phyloP scores from a whole-genome alignment of 2,113 vertebrate genomes.

The Daubentonia madagascariensis region DNA sequence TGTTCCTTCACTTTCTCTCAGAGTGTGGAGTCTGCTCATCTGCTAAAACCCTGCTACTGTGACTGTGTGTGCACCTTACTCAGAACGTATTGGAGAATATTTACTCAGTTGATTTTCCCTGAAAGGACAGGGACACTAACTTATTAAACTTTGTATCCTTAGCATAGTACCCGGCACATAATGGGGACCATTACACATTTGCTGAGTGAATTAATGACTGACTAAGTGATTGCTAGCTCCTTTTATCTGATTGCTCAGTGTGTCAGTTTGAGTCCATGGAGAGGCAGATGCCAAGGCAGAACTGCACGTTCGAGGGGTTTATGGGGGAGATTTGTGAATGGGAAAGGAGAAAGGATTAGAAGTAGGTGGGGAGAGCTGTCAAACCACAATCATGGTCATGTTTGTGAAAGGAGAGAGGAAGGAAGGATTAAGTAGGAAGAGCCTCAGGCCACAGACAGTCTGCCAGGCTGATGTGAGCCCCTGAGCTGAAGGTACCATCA shows the following conservation, averaged over 20 bases:
- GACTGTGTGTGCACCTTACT: neutral
- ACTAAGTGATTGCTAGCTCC: neutral
- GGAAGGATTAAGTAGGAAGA: neutral
- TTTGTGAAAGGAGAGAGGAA: neutral
- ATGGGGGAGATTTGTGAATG: neutral
- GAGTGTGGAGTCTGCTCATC: neutral
- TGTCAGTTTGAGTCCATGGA: neutral
- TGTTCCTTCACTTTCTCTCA: neutral
- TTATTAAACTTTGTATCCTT: neutral
- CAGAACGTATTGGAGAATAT: neutral
- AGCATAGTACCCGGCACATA: neutral
- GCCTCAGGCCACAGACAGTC: accelerated
- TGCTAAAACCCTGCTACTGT: too few relatives aligned
- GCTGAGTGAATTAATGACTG: neutral
- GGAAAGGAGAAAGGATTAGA: accelerated
- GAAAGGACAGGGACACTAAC: neutral
- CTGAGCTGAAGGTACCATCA: neutral
- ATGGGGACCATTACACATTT: neutral
- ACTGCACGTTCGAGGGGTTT: neutral
- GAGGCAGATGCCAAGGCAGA: neutral
- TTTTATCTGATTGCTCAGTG: neutral
- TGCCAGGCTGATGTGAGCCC: too few relatives aligned
- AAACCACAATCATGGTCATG: accelerated
- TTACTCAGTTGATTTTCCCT: neutral
- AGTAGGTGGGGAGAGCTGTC: accelerated